phyloP scores from a whole-genome alignment of 53 echinoderm and acorn worm genomes.

The Apostichopus leukothele region DNA sequence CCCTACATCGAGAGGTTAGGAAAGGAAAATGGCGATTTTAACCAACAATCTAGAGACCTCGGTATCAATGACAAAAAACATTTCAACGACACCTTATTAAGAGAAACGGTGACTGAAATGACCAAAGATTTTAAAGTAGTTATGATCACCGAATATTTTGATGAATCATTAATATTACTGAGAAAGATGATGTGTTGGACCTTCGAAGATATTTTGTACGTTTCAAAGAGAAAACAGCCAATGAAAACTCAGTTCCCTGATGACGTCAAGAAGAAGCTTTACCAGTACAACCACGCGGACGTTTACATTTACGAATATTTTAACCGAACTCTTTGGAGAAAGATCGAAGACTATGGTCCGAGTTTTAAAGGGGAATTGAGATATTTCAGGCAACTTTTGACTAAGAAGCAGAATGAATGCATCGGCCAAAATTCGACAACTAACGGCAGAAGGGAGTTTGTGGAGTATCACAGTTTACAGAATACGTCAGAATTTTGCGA shows the following conservation, averaged over 20 bases:
- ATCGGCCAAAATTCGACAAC: constrained; percentile 16
- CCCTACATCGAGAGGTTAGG: constrained; percentile 14
- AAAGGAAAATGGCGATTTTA: constrained; percentile 34
- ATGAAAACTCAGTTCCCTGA: constrained; percentile 7
- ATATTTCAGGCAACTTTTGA: not conserved
- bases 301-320: constrained; percentile 27
- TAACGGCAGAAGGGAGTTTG: not conserved
- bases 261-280: constrained; percentile 26
- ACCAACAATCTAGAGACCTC: constrained; percentile 23
- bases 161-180: constrained; percentile 22
- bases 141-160: constrained; percentile 38
- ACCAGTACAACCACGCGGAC: constrained; percentile 25
- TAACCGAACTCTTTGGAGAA: constrained; percentile 24
- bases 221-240: constrained; percentile 34
- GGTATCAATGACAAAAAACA: not conserved
- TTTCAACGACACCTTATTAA: constrained; percentile 26
- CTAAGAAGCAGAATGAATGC: constrained; percentile 16
- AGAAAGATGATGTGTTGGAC: constrained; percentile 8
- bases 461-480: constrained; percentile 26
- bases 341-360: constrained; percentile 16
- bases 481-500: constrained; percentile 17
- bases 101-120: not conserved
- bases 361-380: not conserved
- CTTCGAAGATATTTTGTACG: constrained; percentile 30
- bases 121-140: constrained; percentile 1